Percentiles rank a stretch among this genome's conserved stretches.
These are phyloP conservation scores for Lymantria monacha DNA, from an alignment of 2,888 invertebrate genomes.

Conservation along the genomic window DNA sequence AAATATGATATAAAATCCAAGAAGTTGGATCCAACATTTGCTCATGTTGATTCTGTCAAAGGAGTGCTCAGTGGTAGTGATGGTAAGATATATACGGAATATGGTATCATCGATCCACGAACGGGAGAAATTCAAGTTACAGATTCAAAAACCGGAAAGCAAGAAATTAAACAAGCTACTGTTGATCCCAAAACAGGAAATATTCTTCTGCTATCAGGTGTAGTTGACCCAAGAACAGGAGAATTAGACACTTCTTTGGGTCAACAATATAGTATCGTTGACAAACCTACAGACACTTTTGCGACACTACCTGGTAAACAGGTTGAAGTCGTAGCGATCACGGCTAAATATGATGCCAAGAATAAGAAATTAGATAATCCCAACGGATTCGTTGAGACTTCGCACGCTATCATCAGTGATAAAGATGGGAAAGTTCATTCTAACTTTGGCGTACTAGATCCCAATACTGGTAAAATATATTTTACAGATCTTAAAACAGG, in stretches of 20 bases:
- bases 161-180: conserved; percentile 65
- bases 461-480: conserved; percentile 80
- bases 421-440: conserved; percentile 87
- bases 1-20: conserved; percentile 81
- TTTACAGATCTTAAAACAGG: conserved; percentile 84
- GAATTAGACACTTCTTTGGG: conserved; percentile 80
- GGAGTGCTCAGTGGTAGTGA: conserved; percentile 81
- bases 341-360: conserved; percentile 83
- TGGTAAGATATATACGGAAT: conserved; percentile 84
- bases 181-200: conserved; percentile 80
- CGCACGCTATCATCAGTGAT: conserved; percentile 83
- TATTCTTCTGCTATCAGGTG: conserved; percentile 77
- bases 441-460: conserved; percentile 84
- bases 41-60: conserved; percentile 72
- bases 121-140: conserved; percentile 76
- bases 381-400: conserved; percentile 78
- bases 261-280: conserved; percentile 83
- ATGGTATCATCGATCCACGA: conserved; percentile 84
- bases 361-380: conserved; percentile 82
- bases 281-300: conserved; percentile 78
- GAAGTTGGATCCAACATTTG: conserved; percentile 78
- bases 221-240: conserved; percentile 82
- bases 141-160: conserved; percentile 68
- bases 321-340: conserved; percentile 82
- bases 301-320: conserved; percentile 67